Evolutionary conservation across 2,888 invertebrate genomes (phyloP), one percentile per base, ranked within the genome.

Genomic region (Epiblema foenella): DNA sequence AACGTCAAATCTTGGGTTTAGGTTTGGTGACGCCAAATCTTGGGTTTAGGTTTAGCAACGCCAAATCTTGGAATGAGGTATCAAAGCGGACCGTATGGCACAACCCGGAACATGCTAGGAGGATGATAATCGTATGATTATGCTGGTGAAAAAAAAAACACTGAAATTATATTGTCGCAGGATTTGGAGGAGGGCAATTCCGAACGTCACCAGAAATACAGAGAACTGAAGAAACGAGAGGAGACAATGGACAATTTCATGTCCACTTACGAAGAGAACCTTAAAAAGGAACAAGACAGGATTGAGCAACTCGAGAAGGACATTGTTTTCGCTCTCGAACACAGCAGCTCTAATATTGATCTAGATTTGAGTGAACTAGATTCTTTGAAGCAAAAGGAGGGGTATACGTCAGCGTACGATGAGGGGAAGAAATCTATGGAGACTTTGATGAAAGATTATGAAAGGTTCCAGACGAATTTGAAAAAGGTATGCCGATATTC

Each of bases 231-330:
- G 78, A 96, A 96, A 78, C 93, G 97, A 64, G 98, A 97, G 83
- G 96, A 97, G 85, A 95, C 96, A 0, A 97, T 98, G 95, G 97
- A 97, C 77, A 91, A 94, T 18, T 97, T 97, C 80, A 94, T 97
- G 89, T 88, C 94, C 0, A 93, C 94, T 0, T 96, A 95, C 80
- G 95, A 96, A 76, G 94, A 94, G 42, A 95, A 91, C 73, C 94
- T 95, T 74, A 91, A 89, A 9, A 94, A 94, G 52, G 97, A 97
- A 85, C 86, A 94, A 74, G 94, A 95, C 12, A 95, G 95, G 79
- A 93, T 96, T 9, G 87, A 89, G 1, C 94, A 94, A 69, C 80
- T 96, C 17, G 96, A 97, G 81, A 91, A 91, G 69, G 94, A 94
- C 68, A 94, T 96, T 56, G 95, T 96, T 3, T 94, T 94, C 39